Base-by-base conservation (phyloP, 2,113 vertebrate genomes). In the Hippopotamus amphibius region DNA sequence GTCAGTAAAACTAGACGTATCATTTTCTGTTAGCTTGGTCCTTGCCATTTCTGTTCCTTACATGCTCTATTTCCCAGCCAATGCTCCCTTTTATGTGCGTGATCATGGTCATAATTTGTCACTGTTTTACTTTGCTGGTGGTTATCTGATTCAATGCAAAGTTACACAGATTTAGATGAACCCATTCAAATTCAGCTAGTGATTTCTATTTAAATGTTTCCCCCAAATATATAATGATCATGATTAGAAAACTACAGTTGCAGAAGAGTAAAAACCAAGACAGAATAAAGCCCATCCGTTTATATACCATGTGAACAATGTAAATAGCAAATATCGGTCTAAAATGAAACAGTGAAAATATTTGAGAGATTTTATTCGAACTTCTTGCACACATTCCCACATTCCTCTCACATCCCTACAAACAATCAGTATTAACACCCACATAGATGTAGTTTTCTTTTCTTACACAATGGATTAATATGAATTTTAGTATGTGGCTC, bases 1-100 rank as follows among this genome's bases (percentile, higher is more conserved):
- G 16, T 92, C 57, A 63, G 24, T 61, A 74, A 93, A 85, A 26
- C 41, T 72, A 53, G 71, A 61, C 6, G 4, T 69, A 63, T 22
- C 61, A 63, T 95, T 85, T 95, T 89, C 69, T 80, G 41, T 80
- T 89, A 57, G 53, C 14, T 71, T 92, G 83, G 22, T 96, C 57
- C 43, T 87, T 72, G 33, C 59, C 57, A 33, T 48, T 77, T 93
- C 66, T 90, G 71, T 33, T 71, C 84, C 46, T 66, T 10, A n/a
- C 17, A 33, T 22, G 7, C 59, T 97, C 63, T 24, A 59, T 63
- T 93, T 95, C 37, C 68, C 33, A 82, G 65, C 30, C 84, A 43
- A 13, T 84, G 11, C 37, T 82, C 17, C 59, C 48, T 95, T 84
- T 69, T 53, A 16, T 41, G 55, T n/a, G 43, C 55, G 33, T 26